phyloP scores from a whole-genome alignment of 2,888 invertebrate genomes.

The Epinotia bilunana region DNA sequence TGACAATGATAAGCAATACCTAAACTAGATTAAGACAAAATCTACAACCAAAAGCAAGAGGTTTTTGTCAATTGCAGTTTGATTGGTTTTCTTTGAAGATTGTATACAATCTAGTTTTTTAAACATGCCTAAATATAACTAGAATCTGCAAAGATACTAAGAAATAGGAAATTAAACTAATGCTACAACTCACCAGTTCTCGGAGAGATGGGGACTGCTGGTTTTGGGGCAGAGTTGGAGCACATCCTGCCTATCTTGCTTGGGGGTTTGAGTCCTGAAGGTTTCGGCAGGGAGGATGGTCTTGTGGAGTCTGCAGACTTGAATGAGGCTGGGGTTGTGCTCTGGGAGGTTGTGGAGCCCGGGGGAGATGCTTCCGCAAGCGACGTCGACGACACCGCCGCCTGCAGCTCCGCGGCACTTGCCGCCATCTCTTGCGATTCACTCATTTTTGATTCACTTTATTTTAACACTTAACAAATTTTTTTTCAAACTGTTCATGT shows the following conservation, averaged over 20 bases:
- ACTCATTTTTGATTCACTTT: constrained; percentile 74
- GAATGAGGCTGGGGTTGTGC: constrained; percentile 49
- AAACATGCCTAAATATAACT: constrained; percentile 20
- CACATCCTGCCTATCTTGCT: constrained; percentile 88
- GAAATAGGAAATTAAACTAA: neutral
- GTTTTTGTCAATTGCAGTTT: constrained; percentile 75
- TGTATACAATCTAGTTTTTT: constrained; percentile 9
- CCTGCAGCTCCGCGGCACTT: constrained; percentile 57
- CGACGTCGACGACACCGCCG: constrained; percentile 68
- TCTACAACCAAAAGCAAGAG: constrained; percentile 38
- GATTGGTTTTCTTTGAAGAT: constrained; percentile 48
- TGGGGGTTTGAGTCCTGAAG: constrained; percentile 86
- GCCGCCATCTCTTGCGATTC: constrained; percentile 65
- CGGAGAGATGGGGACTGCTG: constrained; percentile 86
- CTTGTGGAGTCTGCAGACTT: constrained; percentile 62
- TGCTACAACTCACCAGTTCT: constrained; percentile 76
- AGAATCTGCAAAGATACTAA: neutral
- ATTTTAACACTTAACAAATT: constrained; percentile 49
- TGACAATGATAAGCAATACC: constrained; percentile 22
- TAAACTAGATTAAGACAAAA: constrained; percentile 35
- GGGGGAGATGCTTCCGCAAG: constrained; percentile 65
- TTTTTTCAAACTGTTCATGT: constrained; percentile 46
- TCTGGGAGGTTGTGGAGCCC: constrained; percentile 62
- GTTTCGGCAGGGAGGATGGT: constrained; percentile 78
- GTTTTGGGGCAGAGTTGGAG: constrained; percentile 86